Evolutionary conservation across 2,113 vertebrate species (phyloP), one percentile per base, ranked within the genome.

Genomic region (Alaudala cheleensis): DNA sequence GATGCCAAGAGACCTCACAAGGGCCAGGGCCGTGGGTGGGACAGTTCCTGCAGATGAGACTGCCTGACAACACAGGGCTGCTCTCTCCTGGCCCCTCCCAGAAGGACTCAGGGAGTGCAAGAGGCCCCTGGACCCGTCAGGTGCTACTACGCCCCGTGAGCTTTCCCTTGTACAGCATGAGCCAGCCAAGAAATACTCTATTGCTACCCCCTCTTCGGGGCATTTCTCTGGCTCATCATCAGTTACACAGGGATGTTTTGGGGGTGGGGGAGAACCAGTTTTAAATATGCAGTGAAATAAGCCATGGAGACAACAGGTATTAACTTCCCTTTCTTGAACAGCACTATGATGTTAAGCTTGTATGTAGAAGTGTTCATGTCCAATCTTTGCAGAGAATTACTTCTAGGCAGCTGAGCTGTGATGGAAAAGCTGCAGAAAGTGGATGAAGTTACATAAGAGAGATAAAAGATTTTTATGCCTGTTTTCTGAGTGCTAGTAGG

Each of bases 151-250:
- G 4, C 20, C 19, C 51, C 3, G 10, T 1, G 29, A 76, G 37
- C 39, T 58, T 44, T 42, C 61, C 4, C 1, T 11, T 11, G 11
- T 2, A 9, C 37, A 26, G 42, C 72, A 62, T 1, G 25, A 80
- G 9, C 2, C 64, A 77, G 44, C 9, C 6, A 23, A 54, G 33
- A 1, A 5, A 42, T 2, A 23, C 10, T n/a, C 37, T 25, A 45
- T 19, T 77, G 58, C 65, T 22, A 12, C 14, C 42, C 8, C 14
- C 0, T 1, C 33, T 29, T 3, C 0, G 12, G 33, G n/a, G 10
- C 39, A 44, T 22, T 53, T 19, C 4, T 34, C 65, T 28, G 53
- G 34, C 50, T 31, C 37, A 11, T 5, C 29, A 47, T 11, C 45
- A 77, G 10, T 33, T 16, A 21, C 5, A 21, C 31, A 44, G 71